Base-by-base conservation (phyloP, 2,888 invertebrate genomes). In the Chalcosyrphus nemorum region DNA sequence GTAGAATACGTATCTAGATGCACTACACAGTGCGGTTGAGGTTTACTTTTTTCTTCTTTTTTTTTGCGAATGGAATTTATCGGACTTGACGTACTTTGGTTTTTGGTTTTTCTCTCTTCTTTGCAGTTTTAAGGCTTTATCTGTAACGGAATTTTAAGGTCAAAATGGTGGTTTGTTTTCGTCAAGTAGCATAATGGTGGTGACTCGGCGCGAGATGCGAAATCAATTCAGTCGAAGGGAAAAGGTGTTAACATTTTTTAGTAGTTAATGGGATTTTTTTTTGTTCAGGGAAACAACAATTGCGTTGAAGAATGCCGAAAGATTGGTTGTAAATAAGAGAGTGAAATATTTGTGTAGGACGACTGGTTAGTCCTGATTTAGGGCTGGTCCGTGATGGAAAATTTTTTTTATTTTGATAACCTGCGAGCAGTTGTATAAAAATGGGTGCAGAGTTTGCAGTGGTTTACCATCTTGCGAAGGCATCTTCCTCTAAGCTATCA, bases 81-180 rank as follows among this genome's bases (percentile, higher is more conserved):
- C 66, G 72, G 61, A 61, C 45, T 35, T n/a, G 71, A 70, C 75
- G 17, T 54, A 68, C 75, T 76, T 57, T 71, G 11, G 50, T 43
- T 27, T 21, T 52, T 54, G 17, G 35, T 35, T 52, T 71, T n/a
- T n/a, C n/a, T 66, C 38, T 38, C 35, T 45, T 71, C 38, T 56
- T 38, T 5, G 77, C 24, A 24, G 24, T 4, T 24, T 4, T 38
- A 1, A 54, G 71, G 45, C 35, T 78, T 78, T 68, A 78, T 78
- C 78, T 78, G 78, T 82, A 82, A 82, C 82, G 82, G 82, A 82
- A 82, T 82, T 78, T 82, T 56, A 82, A 82, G 82, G 82, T 82
- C 82, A 68, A 47, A 24, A 35, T 66, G 54, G 24, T 72, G 50
- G 71, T 77, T 81, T 81, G 56, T 68, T 75, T 75, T 81, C n/a